Evolutionary conservation across 1,140 invertebrate genomes (phyloP).

Genomic region (Brachionus rotundiformis): DNA sequence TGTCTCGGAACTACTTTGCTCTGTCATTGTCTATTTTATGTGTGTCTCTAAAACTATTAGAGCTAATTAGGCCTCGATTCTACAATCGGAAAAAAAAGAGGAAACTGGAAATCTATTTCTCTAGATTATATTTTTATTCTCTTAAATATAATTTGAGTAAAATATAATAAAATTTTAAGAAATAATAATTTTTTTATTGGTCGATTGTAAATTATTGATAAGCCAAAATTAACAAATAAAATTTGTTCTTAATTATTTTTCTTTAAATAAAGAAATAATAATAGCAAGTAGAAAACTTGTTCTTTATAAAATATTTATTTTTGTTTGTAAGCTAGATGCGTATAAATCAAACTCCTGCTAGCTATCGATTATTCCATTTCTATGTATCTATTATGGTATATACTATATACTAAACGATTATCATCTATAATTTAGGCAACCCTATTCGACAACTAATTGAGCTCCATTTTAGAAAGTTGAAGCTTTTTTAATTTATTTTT

Average conservation of each 20-base stretch:
- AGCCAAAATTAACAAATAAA: slow-evolving; percentile 49
- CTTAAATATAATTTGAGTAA: slow-evolving; percentile 27
- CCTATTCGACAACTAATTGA: slow-evolving; percentile 20
- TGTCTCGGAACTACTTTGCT: slow-evolving; percentile 1
- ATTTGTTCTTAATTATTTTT: slow-evolving; percentile 29
- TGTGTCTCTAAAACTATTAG: background rate
- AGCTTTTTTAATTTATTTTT: background rate
- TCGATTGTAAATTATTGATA: slow-evolving; percentile 39
- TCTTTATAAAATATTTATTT: slow-evolving; percentile 44
- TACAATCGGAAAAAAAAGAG: background rate
- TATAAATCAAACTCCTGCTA: slow-evolving; percentile 38
- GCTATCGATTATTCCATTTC: slow-evolving; percentile 13
- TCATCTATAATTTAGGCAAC: background rate
- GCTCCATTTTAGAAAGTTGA: background rate
- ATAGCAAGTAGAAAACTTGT: slow-evolving; percentile 27
- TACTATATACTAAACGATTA: slow-evolving; percentile 23
- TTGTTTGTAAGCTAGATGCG: slow-evolving; percentile 43
- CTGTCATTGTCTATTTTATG: slow-evolving; percentile 25
- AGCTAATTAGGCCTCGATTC: background rate
- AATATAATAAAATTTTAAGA: background rate
- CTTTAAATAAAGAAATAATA: background rate
- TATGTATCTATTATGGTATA: slow-evolving; percentile 30
- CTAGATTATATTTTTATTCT: background rate
- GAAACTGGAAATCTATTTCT: background rate
- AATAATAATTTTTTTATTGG: background rate